These are phyloP conservation scores for Camponotus pennsylvanicus DNA, from an alignment of 1,140 invertebrate species.

Conservation along the genomic window DNA sequence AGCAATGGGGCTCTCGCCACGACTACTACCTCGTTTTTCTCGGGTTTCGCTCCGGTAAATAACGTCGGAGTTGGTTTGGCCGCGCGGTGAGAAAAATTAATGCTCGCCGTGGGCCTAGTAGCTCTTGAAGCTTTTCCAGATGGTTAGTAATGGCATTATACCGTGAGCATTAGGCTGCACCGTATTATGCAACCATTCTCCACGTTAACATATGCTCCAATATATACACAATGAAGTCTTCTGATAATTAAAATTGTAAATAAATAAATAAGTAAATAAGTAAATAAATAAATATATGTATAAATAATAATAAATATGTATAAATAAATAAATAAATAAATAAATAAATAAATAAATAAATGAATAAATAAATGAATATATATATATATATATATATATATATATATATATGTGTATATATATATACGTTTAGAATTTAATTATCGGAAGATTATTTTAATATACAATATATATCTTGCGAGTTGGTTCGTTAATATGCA, in stretches of 20 bases:
- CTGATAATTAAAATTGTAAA: neutral
- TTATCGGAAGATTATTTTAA: too few species aligned
- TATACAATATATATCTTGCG: neutral
- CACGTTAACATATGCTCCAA: too few species aligned
- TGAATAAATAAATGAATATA: too few species aligned
- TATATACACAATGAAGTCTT: neutral
- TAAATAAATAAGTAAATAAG: too few species aligned
- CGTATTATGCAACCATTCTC: slow-evolving; percentile 14
- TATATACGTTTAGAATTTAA: too few species aligned
- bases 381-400: too few species aligned
- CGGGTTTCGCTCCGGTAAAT: slow-evolving; percentile 61
- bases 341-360: too few species aligned
- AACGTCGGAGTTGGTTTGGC: slow-evolving; percentile 56
- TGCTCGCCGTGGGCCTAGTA: slow-evolving; percentile 38
- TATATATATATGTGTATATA: neutral
- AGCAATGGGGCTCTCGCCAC: neutral
- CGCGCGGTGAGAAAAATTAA: slow-evolving; percentile 56
- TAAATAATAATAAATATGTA: too few species aligned
- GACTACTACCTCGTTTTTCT: slow-evolving; percentile 48
- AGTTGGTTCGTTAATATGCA: slow-evolving; percentile 26
- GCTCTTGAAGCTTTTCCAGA: slow-evolving; percentile 45
- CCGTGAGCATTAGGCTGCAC: slow-evolving; percentile 23
- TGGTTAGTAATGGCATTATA: slow-evolving; percentile 53
- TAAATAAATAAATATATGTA: too few species aligned
- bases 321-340: too few species aligned